phyloP scores from a whole-genome alignment of 1,140 invertebrate genomes.

The Delia radicum region DNA sequence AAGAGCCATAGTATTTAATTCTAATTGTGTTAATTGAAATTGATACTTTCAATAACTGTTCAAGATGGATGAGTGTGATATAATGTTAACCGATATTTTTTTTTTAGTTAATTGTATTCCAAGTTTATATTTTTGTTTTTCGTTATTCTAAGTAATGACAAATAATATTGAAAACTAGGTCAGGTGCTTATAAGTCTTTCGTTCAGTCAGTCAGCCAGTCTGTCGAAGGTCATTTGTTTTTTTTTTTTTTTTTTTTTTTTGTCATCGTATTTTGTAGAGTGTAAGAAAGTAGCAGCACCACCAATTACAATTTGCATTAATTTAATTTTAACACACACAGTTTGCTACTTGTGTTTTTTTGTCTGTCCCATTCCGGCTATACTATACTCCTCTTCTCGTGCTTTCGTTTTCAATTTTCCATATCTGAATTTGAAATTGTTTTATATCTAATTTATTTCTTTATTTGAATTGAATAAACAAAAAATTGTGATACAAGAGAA shows the following conservation, averaged over 20 bases:
- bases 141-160: background rate
- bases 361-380: background rate
- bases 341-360: background rate
- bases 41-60: too few species aligned
- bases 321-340: background rate
- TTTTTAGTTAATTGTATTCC: background rate
- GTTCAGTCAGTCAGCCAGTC: background rate
- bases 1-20: too few species aligned
- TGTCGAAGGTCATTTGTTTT: constrained; percentile 11
- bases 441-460: too few species aligned
- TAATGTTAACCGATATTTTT: background rate
- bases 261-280: background rate
- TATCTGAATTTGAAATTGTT: background rate
- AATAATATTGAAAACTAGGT: constrained; percentile 6
- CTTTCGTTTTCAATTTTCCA: background rate
- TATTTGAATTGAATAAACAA: too few species aligned
- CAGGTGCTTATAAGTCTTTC: constrained; percentile 4
- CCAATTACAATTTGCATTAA: constrained; percentile 22
- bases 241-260: background rate
- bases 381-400: background rate
- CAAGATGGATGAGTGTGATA: too few species aligned
- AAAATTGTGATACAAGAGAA: too few species aligned
- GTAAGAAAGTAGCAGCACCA: background rate
- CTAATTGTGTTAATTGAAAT: too few species aligned
- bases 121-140: background rate